Percentiles rank a stretch among this genome's conserved stretches.
Evolutionary conservation across 2,888 invertebrate genomes (phyloP).

Genomic region (Petrolisthes manimaculis): DNA sequence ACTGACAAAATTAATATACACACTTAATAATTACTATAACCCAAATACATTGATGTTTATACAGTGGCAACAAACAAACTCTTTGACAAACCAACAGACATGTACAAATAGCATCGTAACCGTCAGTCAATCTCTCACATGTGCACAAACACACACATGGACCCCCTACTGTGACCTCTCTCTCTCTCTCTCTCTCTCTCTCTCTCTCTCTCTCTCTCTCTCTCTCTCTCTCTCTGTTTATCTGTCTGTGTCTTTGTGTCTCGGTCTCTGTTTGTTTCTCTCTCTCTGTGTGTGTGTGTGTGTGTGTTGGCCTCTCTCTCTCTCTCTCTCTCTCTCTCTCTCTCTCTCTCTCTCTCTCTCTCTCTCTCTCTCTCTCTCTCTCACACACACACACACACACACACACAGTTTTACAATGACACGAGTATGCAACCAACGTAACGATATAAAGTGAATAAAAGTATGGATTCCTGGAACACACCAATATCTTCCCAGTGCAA

Average conservation of each 20-base stretch:
- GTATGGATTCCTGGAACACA: too few relatives aligned
- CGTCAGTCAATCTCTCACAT: constrained; percentile 14
- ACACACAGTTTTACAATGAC: neutral
- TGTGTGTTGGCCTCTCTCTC: neutral
- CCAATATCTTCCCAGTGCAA: too few relatives aligned
- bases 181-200: constrained; percentile 13
- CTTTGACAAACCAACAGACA: neutral
- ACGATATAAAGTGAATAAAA: too few relatives aligned
- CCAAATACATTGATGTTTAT: too few relatives aligned
- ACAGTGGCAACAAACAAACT: too few relatives aligned
- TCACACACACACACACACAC: neutral
- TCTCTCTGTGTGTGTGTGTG: neutral
- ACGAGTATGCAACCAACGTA: too few relatives aligned
- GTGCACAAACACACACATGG: neutral
- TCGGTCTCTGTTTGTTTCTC: neutral
- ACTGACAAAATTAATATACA: too few relatives aligned
- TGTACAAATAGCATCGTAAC: neutral
- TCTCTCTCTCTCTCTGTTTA: neutral
- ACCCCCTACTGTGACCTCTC: neutral
- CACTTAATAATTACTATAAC: too few relatives aligned
- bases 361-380: constrained; percentile 12
- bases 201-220: constrained; percentile 5
- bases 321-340: neutral
- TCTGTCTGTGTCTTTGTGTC: neutral
- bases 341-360: neutral